Percentiles rank a stretch among this genome's conserved stretches.
phyloP scores from a whole-genome alignment of 35 echinoderm and acorn worm genomes.

The Lytechinus variegatus region DNA sequence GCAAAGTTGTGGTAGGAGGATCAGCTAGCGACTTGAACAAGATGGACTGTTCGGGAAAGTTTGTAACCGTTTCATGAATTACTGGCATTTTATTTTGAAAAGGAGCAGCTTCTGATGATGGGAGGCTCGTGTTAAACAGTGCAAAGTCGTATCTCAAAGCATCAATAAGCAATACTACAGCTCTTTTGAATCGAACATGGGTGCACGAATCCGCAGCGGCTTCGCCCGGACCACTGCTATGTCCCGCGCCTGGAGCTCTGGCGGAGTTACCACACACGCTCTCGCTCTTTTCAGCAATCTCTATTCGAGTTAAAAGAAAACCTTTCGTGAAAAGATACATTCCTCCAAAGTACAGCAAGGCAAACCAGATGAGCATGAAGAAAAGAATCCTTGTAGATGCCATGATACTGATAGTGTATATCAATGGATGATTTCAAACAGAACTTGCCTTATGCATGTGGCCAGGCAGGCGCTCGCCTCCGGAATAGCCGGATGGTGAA shows the following conservation, averaged over 20 bases:
- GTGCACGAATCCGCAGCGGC: constrained; percentile 34
- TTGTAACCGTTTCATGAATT: constrained; percentile 60
- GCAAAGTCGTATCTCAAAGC: constrained; percentile 93
- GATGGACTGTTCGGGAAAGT: constrained; percentile 73
- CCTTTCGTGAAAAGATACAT: constrained; percentile 80
- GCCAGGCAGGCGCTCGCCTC: not conserved
- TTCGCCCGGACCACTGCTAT: not conserved
- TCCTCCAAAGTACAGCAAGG: constrained; percentile 64
- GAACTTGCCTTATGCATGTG: not conserved
- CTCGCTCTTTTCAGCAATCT: constrained; percentile 67
- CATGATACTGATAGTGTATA: constrained; percentile 50
- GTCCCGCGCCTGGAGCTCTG: constrained; percentile 16
- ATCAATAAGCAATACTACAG: constrained; percentile 86
- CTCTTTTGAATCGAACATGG: constrained; percentile 76
- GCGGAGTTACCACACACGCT: not conserved
- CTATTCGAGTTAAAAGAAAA: constrained; percentile 92
- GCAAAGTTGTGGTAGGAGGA: constrained; percentile 94
- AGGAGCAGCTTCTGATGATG: constrained; percentile 49
- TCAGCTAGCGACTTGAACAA: constrained; percentile 85
- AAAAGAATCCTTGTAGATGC: constrained; percentile 54
- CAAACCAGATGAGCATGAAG: constrained; percentile 61
- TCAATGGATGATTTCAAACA: not conserved
- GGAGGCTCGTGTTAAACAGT: constrained; percentile 59
- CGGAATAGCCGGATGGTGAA: too few relatives aligned
- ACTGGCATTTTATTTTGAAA: constrained; percentile 95